These are phyloP conservation scores for Chalcis sispes DNA, from an alignment of 2,888 invertebrate genomes.

Conservation along the genomic window DNA sequence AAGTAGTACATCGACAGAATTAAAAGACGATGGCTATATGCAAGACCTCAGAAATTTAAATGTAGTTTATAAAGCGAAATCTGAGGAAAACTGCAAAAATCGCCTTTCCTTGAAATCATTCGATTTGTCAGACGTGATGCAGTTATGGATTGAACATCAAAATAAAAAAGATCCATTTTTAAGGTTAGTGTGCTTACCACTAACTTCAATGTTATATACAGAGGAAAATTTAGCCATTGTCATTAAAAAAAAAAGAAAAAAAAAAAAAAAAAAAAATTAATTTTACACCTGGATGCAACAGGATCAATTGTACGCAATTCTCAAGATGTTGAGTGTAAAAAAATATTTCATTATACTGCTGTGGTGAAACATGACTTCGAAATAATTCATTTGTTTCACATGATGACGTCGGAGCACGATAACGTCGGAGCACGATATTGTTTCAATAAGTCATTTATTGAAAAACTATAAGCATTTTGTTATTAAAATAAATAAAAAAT, in stretches of 20 bases:
- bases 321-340: constrained; percentile 36
- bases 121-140: constrained; percentile 53
- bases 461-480: constrained; percentile 45
- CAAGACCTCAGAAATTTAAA: constrained; percentile 1
- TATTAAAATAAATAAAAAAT: constrained; percentile 2
- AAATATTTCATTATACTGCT: constrained; percentile 54
- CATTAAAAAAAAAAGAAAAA: constrained; percentile 18
- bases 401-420: constrained; percentile 47
- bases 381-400: constrained; percentile 39
- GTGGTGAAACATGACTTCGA: constrained; percentile 17
- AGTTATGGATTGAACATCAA: constrained; percentile 36
- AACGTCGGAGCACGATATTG: constrained; percentile 23
- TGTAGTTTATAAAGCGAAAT: constrained; percentile 44
- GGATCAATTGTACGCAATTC: constrained; percentile 52
- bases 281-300: constrained; percentile 57
- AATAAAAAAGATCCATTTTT: constrained; percentile 23
- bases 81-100: constrained; percentile 15
- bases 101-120: constrained; percentile 24
- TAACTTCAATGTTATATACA: constrained; percentile 42
- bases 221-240: constrained; percentile 35
- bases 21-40: background rate
- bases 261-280: too few relatives aligned
- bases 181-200: constrained; percentile 6
- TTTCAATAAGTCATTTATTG: constrained; percentile 43
- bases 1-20: background rate